Evolutionary conservation across 2,888 invertebrate species (phyloP).

Genomic region (Automeris io): DNA sequence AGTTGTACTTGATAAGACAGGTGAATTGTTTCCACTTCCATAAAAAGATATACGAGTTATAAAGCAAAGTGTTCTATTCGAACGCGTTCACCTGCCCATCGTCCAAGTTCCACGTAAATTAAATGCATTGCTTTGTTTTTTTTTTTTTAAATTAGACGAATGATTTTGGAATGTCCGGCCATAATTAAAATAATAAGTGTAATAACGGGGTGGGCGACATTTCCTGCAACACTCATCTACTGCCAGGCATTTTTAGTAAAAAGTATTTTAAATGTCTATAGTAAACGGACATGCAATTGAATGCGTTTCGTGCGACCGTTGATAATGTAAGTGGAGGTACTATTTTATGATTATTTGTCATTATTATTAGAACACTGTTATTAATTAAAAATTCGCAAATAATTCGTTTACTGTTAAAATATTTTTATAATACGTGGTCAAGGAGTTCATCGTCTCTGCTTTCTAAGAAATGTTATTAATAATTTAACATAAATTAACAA

Average conservation of each 20-base stretch:
- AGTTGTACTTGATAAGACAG: conserved; percentile 41
- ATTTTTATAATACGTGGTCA: too few relatives aligned
- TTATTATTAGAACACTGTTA: too few relatives aligned
- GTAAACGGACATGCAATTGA: background rate
- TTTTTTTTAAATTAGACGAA: background rate
- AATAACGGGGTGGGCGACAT: background rate
- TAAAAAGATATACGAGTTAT: conserved; percentile 19
- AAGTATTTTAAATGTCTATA: background rate
- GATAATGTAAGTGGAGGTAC: too few relatives aligned
- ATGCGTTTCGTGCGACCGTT: too few relatives aligned
- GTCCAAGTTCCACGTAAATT: conserved; percentile 21
- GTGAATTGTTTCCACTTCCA: conserved; percentile 56
- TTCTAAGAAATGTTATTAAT: too few relatives aligned
- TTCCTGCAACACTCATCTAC: background rate
- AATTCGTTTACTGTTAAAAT: too few relatives aligned
- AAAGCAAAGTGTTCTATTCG: conserved; percentile 54
- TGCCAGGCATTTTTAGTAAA: background rate
- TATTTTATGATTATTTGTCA: too few relatives aligned
- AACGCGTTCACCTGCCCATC: conserved; percentile 47
- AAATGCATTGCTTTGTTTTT: conserved; percentile 3
- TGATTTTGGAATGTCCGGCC: background rate
- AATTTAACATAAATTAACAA: too few relatives aligned
- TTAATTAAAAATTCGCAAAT: too few relatives aligned
- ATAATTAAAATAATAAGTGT: background rate
- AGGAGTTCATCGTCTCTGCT: too few relatives aligned